phyloP scores from a whole-genome alignment of 2,888 invertebrate genomes.

The Cantharis rufa region DNA sequence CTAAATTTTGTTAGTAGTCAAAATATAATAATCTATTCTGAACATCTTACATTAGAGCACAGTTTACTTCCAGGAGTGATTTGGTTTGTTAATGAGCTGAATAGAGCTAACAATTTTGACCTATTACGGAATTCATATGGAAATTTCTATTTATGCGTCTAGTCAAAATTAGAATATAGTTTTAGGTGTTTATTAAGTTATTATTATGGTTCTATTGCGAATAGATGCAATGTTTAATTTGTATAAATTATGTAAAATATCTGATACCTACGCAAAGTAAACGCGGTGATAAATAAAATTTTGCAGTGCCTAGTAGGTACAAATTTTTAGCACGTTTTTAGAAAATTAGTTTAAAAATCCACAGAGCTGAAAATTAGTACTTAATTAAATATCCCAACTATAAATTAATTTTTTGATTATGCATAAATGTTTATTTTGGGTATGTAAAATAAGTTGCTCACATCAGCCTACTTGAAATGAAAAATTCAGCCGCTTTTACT shows the following conservation, averaged over 20 bases:
- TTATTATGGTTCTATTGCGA: background rate
- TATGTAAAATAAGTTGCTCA: constrained; percentile 49
- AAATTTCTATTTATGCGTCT: background rate
- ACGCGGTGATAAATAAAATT: background rate
- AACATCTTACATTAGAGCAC: background rate
- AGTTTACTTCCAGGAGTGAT: background rate
- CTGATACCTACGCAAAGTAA: background rate
- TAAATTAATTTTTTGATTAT: background rate
- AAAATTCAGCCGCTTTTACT: constrained; percentile 55
- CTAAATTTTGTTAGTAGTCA: background rate
- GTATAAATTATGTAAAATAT: background rate
- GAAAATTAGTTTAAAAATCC: background rate
- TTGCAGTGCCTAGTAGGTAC: background rate
- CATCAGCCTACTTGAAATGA: constrained; percentile 51
- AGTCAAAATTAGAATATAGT: background rate
- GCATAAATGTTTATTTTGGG: constrained; percentile 34
- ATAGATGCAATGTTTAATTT: background rate
- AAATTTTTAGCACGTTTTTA: background rate
- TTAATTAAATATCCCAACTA: background rate
- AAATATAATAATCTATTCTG: background rate
- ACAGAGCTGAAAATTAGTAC: background rate
- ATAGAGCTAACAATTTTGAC: background rate
- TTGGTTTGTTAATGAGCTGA: background rate
- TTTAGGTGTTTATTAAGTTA: background rate
- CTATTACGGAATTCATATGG: background rate